Conservation (phyloP, 2,797 vertebrate genomes). For the Sciurus vulgaris region DNA sequence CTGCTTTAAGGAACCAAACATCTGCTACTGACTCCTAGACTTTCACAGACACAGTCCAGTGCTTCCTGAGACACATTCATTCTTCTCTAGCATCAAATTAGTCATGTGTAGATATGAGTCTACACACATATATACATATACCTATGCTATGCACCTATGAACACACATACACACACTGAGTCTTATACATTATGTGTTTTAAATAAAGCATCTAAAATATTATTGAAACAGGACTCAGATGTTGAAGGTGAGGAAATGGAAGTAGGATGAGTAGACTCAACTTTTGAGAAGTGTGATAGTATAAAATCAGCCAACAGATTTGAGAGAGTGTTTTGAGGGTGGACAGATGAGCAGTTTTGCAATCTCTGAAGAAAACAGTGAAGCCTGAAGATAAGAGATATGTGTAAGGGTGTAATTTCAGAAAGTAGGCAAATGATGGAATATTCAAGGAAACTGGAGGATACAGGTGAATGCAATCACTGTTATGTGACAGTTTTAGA, state of each 20-base stretch:
- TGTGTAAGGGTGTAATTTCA: not conserved
- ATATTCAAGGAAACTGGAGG: not conserved
- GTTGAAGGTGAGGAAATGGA: not conserved
- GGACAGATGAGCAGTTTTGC: not conserved
- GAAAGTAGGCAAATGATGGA: slow-evolving; percentile 8
- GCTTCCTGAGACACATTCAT: not conserved
- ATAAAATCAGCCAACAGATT: not conserved
- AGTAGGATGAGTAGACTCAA: not conserved
- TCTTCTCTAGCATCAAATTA: not conserved
- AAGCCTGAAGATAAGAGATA: not conserved
- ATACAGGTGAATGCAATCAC: not conserved
- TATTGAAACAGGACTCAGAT: not conserved
- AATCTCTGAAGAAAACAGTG: slow-evolving; percentile 23
- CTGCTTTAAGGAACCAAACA: not conserved
- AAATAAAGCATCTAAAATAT: not conserved
- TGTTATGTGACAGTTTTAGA: not conserved
- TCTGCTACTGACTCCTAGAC: not conserved
- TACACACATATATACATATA: fast-evolving
- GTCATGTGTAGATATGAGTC: fast-evolving
- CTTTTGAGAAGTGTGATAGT: not conserved
- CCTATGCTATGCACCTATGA: too few relatives aligned
- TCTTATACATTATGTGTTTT: not conserved
- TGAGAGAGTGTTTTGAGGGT: not conserved
- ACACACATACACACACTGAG: not conserved
- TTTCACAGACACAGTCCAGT: not conserved